Evolutionary conservation across 2,797 vertebrate species (phyloP), one percentile per base, ranked within the genome.

Genomic region (Aldrovandia affinis): DNA sequence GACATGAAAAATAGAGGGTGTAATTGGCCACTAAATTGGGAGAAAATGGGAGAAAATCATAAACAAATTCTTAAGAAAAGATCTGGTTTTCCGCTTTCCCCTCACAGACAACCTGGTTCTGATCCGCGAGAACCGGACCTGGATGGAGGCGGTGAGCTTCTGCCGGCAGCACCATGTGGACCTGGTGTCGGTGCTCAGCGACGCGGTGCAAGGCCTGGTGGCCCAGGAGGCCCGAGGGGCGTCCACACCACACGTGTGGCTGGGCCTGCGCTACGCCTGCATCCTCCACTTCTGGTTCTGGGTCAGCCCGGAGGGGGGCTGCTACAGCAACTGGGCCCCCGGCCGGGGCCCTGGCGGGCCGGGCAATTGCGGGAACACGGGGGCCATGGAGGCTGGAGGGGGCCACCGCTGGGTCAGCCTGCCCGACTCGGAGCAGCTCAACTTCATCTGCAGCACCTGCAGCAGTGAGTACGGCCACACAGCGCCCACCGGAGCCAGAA

Each of bases 401-500:
- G 36, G 42, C 0, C 50, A 63, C n/a, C 20, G 0, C 70, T 86
- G 86, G 86, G n/a, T 82, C 65, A 79, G 80, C 28, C 59, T 36
- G 15, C 57, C 73, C 78, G 33, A 83, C 55, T 65, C 22, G 5
- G 1, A 78, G 0, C 25, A 0, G 65, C 57, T 85, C 81, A 83
- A 87, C 83, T 87, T 85, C 83, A 85, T 85, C 86, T 87, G 86
- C 80, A 20, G 15, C 44, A 82, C 63, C 57, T 57, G 61, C 55
- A 20, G 33, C 18, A 42, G 39, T 78, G 39, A 42, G 73, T 42
- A 42, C 36, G 8, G 33, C 18, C 42, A 15, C 20, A 25, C 3
- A 20, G 18, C 15, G 12, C 55, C 55, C 18, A 20, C 15, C 55
- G 9, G 18, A 15, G 15, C 55, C 55, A 57, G 10, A 57, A 14